These are phyloP conservation scores for Hartigia nigra DNA, from an alignment of 2,888 invertebrate genomes.

Conservation along the genomic window DNA sequence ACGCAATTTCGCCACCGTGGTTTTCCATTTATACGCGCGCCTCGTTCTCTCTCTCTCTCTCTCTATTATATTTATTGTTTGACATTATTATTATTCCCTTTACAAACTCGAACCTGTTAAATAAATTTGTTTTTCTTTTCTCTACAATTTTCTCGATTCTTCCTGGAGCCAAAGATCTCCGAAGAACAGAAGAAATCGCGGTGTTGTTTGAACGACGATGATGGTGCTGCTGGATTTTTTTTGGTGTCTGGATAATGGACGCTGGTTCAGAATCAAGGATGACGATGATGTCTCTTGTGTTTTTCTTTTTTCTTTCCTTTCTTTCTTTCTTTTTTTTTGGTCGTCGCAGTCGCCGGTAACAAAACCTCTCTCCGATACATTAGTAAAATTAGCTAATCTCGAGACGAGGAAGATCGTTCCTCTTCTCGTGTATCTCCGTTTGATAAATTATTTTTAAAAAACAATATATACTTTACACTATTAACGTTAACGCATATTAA, in stretches of 20 bases:
- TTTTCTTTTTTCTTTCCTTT: too few relatives aligned
- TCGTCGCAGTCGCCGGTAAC: slow-evolving; percentile 19
- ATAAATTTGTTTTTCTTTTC: slow-evolving; percentile 12
- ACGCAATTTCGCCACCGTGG: slow-evolving; percentile 55
- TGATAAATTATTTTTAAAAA: neutral
- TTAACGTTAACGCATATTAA: neutral
- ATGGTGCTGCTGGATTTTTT: neutral
- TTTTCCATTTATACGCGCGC: slow-evolving; percentile 42
- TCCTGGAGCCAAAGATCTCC: neutral
- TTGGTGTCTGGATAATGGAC: neutral
- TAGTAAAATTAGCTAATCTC: slow-evolving; percentile 2
- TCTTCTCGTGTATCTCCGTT: neutral
- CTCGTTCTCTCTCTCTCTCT: slow-evolving; percentile 47
- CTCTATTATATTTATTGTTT: slow-evolving; percentile 24
- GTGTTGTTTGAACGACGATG: neutral
- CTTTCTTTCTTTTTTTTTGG: slow-evolving; percentile 17
- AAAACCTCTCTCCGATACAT: slow-evolving; percentile 12
- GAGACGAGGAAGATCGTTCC: neutral
- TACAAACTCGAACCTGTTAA: neutral
- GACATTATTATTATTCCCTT: neutral
- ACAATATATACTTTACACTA: neutral
- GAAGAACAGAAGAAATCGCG: neutral
- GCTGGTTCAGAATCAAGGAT: neutral
- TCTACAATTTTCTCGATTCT: slow-evolving; percentile 19
- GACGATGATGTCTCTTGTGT: neutral